These are phyloP conservation scores for Theocolax elegans DNA, from an alignment of 1,140 invertebrate species.

Conservation along the genomic window DNA sequence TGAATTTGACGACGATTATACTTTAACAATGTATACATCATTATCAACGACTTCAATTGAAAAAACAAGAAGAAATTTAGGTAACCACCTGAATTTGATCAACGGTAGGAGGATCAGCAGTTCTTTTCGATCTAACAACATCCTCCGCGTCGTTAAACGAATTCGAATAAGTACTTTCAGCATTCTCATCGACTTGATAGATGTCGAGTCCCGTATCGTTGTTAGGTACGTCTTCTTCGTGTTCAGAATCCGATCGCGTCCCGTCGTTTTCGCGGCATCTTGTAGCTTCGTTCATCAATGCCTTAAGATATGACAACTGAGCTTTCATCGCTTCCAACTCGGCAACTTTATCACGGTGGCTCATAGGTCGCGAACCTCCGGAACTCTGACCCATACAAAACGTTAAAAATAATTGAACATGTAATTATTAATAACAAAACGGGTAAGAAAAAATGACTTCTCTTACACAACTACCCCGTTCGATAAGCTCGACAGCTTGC, in stretches of 20 bases:
- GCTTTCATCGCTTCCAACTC: conserved; percentile 62
- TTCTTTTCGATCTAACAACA: not conserved
- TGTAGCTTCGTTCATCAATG: conserved; percentile 58
- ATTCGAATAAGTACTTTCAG: conserved; percentile 21
- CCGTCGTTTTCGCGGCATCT: conserved; percentile 48
- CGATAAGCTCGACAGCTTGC: conserved; percentile 55
- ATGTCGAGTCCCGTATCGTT: not conserved
- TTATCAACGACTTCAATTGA: too few species aligned
- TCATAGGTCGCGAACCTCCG: conserved; percentile 49
- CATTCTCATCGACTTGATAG: conserved; percentile 44
- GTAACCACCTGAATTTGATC: conserved; percentile 56
- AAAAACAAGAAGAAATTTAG: too few species aligned
- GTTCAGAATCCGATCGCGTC: conserved; percentile 43
- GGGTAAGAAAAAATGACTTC: conserved; percentile 32
- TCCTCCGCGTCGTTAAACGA: not conserved
- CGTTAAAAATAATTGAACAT: too few species aligned
- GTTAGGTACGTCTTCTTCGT: conserved; percentile 38
- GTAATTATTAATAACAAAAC: too few species aligned
- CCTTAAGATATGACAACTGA: conserved; percentile 61
- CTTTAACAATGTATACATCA: too few species aligned
- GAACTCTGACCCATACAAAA: too few species aligned
- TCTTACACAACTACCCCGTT: conserved; percentile 55
- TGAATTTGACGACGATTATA: too few species aligned
- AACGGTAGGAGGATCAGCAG: conserved; percentile 44
- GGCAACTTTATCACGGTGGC: conserved; percentile 53